Evolutionary conservation across 2,113 vertebrate species (phyloP).

Genomic region (Notarius quadriscutis): DNA sequence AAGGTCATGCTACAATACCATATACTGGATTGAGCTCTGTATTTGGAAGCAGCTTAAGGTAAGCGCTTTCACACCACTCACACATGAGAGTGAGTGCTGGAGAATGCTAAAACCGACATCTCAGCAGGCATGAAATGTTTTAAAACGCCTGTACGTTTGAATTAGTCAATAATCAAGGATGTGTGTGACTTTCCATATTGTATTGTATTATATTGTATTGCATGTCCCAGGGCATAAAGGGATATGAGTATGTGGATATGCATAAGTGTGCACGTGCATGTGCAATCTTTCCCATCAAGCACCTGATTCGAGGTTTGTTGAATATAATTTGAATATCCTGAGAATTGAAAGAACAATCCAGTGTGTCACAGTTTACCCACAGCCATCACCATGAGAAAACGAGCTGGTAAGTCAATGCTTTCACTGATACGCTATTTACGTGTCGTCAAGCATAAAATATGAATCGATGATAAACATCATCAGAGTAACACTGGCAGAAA

Average conservation of each 20-base stretch:
- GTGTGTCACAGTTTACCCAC: background rate
- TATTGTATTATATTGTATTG: too few species aligned
- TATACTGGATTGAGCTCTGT: background rate
- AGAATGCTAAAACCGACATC: conserved; percentile 3
- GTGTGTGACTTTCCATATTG: too few species aligned
- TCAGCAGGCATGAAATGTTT: background rate
- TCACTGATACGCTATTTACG: background rate
- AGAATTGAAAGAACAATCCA: background rate
- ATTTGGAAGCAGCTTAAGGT: conserved; percentile 16
- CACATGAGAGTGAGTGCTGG: background rate
- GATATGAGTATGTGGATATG: background rate
- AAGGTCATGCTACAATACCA: background rate
- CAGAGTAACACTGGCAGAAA: background rate
- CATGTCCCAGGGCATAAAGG: background rate
- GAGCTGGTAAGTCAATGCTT: background rate
- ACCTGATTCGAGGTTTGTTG: background rate
- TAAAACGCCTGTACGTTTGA: background rate
- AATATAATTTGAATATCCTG: background rate
- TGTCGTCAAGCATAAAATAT: conserved; percentile 27
- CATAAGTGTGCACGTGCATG: background rate
- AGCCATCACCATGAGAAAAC: background rate
- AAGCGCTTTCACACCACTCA: conserved; percentile 11
- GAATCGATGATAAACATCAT: conserved; percentile 10
- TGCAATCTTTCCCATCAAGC: background rate
- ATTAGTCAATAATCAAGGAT: background rate